Evolutionary conservation across 2,888 invertebrate genomes (phyloP).

Genomic region (Eupithecia centaureata): DNA sequence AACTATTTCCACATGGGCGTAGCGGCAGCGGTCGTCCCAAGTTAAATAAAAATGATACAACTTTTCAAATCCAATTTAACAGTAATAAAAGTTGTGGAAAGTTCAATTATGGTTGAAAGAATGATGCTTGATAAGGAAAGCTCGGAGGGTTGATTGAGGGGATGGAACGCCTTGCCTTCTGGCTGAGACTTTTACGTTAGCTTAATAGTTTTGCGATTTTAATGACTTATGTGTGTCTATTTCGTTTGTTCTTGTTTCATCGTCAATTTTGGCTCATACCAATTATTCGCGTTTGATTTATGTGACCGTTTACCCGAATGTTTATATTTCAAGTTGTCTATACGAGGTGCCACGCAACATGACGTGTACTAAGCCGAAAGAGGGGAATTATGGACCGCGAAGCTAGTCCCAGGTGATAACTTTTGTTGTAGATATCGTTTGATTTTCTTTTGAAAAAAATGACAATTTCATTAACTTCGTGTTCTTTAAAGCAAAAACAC

Average conservation of each 20-base stretch:
- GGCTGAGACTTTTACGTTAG: neutral
- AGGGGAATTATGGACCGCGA: no score
- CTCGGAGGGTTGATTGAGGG: conserved; percentile 13
- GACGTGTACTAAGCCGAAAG: no score
- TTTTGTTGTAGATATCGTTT: no score
- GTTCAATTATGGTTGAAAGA: conserved; percentile 32
- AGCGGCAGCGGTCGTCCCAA: conserved; percentile 20
- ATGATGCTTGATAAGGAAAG: conserved; percentile 29
- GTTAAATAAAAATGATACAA: conserved; percentile 38
- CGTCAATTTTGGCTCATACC: no score
- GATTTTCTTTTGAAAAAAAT: no score
- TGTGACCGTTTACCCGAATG: no score
- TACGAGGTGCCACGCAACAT: no score
- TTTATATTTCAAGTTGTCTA: no score
- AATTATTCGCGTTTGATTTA: no score
- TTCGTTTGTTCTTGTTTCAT: neutral
- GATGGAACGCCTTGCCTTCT: neutral
- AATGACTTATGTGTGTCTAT: neutral
- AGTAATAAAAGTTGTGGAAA: conserved; percentile 36
- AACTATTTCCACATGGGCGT: conserved; percentile 35
- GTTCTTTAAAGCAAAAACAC: no score
- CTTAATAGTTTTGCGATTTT: neutral
- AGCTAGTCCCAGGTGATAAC: no score
- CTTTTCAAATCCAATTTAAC: conserved; percentile 38
- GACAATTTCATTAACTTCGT: no score